Conservation (phyloP, 2,113 vertebrate genomes). For the Pheucticus melanocephalus region DNA sequence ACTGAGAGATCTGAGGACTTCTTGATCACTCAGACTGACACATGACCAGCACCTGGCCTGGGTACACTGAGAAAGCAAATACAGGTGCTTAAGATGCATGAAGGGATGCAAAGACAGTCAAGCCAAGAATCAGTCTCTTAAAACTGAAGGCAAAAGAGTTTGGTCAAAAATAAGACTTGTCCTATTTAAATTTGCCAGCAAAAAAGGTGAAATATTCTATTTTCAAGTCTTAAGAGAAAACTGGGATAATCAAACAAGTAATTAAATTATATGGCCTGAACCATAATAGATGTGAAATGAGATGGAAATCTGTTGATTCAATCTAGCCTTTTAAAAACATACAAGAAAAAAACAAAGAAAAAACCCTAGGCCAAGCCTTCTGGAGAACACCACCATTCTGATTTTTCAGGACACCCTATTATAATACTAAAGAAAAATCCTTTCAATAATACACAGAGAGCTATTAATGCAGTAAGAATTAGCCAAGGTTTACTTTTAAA, state of each 20-base stretch:
- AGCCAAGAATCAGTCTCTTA: not conserved
- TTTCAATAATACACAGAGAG: not conserved
- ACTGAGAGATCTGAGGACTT: not conserved
- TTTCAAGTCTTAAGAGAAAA: not conserved
- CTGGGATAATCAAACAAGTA: not conserved
- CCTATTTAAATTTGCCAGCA: not conserved
- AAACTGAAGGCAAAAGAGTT: not conserved
- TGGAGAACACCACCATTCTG: not conserved
- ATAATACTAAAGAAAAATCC: not conserved
- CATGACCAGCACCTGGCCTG: not conserved
- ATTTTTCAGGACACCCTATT: not conserved
- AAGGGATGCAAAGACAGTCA: not conserved
- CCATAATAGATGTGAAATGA: not conserved
- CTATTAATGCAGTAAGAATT: not conserved
- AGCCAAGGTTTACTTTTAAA: not conserved
- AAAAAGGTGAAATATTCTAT: not conserved
- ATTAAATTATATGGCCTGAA: not conserved
- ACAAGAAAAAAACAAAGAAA: not conserved
- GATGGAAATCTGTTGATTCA: not conserved
- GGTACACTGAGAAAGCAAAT: not conserved
- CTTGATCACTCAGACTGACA: not conserved
- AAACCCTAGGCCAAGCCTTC: not conserved
- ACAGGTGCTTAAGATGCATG: not conserved
- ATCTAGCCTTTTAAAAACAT: not conserved
- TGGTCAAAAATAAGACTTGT: not conserved